Evolutionary conservation across 2,797 vertebrate species (phyloP), one percentile per base, ranked within the genome.

Genomic region (Vespertilio murinus): DNA sequence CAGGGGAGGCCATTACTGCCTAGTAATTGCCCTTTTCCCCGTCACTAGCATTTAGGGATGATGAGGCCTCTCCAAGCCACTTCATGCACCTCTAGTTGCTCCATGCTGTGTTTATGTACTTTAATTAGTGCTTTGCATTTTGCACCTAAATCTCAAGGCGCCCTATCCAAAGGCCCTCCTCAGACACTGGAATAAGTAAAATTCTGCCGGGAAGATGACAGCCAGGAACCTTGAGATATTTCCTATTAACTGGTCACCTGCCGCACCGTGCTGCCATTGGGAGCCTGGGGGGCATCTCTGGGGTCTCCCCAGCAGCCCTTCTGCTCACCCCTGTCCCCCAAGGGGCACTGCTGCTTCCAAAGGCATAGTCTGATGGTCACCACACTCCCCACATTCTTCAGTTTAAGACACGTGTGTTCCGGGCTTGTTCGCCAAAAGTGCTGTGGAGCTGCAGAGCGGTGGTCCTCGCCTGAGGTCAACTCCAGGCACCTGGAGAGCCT

Each of bases 41-140:
- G 1, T n/a, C 35, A 75, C 91, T 23, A 65, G 64, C 49, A 79
- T 59, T 84, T 64, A 65, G 14, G 11, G 22, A 45, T 81, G 59
- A 30, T 42, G 30, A 35, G 28, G 3, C 49, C 38, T 56, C 40
- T 67, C 11, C 23, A 9, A 3, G 22, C 59, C 56, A 40, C 35
- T 90, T 83, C 85, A 61, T 77, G 80, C 70, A 82, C 45, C 56
- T 86, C n/a, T 83, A 82, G 93, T 91, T 80, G 70, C 78, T 67
- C 45, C 40, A 20, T 65, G 61, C 86, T 61, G 33, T 91, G 69
- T 90, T 94, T 95, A 96, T 84, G 91, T 83, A 74, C 91, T 92
- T 94, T 95, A 96, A 95, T 92, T 94, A 93, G 92, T 56, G 74
- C 93, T 95, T 96, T 96, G 96, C 84, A 91, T 92, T 96, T 97